Percentiles rank a stretch among this genome's conserved stretches.
These are phyloP conservation scores for Capromys pilorides DNA, from an alignment of 2,797 vertebrate genomes.

Conservation along the genomic window DNA sequence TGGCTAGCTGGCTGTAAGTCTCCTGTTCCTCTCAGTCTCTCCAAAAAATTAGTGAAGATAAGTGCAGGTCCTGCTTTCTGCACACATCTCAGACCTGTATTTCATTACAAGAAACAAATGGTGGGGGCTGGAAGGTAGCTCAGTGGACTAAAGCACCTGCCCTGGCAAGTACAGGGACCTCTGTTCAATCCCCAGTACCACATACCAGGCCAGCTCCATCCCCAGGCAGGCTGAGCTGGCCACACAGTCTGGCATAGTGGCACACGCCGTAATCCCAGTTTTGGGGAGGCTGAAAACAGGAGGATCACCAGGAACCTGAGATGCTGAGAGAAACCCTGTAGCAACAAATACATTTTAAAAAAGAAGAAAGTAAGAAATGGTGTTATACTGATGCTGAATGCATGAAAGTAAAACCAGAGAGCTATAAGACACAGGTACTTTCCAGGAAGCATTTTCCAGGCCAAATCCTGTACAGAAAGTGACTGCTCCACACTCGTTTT, in stretches of 20 bases:
- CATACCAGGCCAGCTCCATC: too few species aligned
- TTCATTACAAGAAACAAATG: not conserved
- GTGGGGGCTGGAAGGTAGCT: too few species aligned
- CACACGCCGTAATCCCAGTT: too few species aligned
- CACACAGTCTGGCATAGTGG: too few species aligned
- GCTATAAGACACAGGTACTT: not conserved
- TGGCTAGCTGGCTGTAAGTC: not conserved
- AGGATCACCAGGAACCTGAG: too few species aligned
- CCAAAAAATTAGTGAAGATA: slow-evolving; percentile 1
- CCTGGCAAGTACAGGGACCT: too few species aligned
- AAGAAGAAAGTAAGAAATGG: not conserved
- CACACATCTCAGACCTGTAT: not conserved
- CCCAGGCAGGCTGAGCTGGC: too few species aligned
- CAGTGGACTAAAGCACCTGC: too few species aligned
- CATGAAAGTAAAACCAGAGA: not conserved
- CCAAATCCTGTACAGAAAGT: not conserved
- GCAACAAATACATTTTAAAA: too few species aligned
- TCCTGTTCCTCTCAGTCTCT: slow-evolving; percentile 11
- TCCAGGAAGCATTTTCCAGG: not conserved
- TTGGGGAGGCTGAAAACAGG: too few species aligned
- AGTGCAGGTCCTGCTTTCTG: not conserved
- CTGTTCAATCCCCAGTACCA: too few species aligned
- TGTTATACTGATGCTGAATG: not conserved
- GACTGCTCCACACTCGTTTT: not conserved
- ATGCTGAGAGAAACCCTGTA: too few species aligned